Conservation (phyloP, 1,140 invertebrate genomes). For the Calephelis virginiensis region DNA sequence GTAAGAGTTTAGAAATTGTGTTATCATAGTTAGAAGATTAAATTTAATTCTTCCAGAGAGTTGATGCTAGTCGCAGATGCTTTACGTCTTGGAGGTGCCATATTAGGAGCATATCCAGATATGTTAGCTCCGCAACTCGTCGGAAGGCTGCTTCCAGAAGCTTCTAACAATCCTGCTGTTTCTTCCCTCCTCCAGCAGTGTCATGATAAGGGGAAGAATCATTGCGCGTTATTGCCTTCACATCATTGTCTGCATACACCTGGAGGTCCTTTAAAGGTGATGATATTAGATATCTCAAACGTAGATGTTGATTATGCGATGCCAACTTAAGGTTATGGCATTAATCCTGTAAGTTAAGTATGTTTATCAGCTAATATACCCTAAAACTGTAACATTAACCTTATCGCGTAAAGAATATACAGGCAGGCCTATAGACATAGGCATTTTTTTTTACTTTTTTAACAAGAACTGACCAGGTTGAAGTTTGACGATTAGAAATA, state of each 20-base stretch:
- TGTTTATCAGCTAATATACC: no score
- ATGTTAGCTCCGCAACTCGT: conserved; percentile 98
- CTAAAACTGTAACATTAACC: no score
- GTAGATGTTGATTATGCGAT: no score
- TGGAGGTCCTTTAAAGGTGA: conserved; percentile 95
- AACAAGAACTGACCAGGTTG: no score
- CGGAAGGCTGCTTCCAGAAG: conserved; percentile 95
- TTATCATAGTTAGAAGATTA: no score
- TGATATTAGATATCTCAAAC: background rate
- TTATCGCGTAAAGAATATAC: no score
- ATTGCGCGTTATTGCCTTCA: conserved; percentile 94
- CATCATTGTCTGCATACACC: conserved; percentile 98
- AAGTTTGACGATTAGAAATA: no score
- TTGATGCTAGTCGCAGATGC: conserved; percentile 97
- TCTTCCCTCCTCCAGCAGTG: conserved; percentile 93
- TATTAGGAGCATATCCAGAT: conserved; percentile 93
- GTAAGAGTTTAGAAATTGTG: no score
- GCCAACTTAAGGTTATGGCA: no score
- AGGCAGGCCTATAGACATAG: no score
- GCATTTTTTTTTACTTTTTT: no score
- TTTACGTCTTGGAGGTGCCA: conserved; percentile 92
- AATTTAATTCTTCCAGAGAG: conserved; percentile 81
- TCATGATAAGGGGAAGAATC: conserved; percentile 89
- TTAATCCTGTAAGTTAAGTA: no score
- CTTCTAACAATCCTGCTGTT: conserved; percentile 89